These are phyloP conservation scores for Notolabrus celidotus DNA, from an alignment of 2,797 vertebrate species.

Conservation along the genomic window DNA sequence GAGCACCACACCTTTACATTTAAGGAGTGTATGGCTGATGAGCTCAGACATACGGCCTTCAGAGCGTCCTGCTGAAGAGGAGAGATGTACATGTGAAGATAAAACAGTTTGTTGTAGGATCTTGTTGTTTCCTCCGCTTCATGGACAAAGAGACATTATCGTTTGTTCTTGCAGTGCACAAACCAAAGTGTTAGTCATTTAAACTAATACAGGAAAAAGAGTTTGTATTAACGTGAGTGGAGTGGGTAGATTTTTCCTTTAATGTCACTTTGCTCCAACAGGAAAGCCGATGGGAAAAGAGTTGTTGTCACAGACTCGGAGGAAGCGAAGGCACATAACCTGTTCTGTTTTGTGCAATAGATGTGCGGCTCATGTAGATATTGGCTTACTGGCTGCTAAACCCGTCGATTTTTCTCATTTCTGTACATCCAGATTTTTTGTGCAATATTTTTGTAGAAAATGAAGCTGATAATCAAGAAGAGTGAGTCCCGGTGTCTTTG, in stretches of 20 bases:
- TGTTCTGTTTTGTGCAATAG: constrained; percentile 26
- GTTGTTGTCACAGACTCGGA: background rate
- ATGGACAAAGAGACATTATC: too few relatives aligned
- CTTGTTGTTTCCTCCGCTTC: background rate
- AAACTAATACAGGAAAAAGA: background rate
- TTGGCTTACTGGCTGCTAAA: constrained; percentile 57
- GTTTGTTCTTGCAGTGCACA: background rate
- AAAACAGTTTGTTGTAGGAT: background rate
- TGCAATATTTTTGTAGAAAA: constrained; percentile 80
- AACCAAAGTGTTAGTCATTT: background rate
- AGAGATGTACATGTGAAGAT: too few relatives aligned
- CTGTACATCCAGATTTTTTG: constrained; percentile 65
- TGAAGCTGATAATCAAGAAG: constrained; percentile 49
- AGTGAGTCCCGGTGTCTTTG: constrained; percentile 34
- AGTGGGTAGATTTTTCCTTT: constrained; percentile 19
- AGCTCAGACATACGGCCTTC: background rate
- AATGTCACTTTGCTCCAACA: background rate
- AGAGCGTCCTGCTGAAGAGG: background rate
- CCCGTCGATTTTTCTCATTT: constrained; percentile 47
- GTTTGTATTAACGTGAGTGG: background rate
- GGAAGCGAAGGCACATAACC: constrained; percentile 21
- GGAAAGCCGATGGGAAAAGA: background rate
- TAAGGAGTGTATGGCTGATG: background rate
- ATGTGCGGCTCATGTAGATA: constrained; percentile 52
- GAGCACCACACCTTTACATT: background rate